Conservation (phyloP, 2,888 invertebrate genomes). For the Sarcophaga variegata region DNA sequence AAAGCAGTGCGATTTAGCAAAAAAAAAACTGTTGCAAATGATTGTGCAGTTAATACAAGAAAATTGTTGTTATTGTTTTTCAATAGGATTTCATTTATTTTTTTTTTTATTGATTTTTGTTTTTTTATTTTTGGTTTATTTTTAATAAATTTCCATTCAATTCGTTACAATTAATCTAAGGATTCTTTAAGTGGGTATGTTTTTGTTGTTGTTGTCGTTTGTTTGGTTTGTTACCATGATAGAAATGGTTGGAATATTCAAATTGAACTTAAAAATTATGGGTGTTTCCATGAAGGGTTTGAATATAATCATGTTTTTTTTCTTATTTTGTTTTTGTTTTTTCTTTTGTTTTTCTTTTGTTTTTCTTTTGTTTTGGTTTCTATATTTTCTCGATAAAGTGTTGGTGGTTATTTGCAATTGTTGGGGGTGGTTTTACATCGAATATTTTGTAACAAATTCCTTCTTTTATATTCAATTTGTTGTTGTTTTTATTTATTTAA, state of each 20-base stretch:
- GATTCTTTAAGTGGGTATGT: not conserved
- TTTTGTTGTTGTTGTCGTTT: not conserved
- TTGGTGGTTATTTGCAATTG: constrained; percentile 45
- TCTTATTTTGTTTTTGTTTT: not conserved
- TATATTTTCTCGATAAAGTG: constrained; percentile 28
- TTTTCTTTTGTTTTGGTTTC: not conserved
- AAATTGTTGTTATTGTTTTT: not conserved
- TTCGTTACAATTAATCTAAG: constrained; percentile 1
- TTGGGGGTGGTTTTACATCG: constrained; percentile 34
- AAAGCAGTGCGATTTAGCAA: too few species aligned
- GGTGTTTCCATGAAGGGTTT: constrained; percentile 30
- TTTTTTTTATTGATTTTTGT: not conserved
- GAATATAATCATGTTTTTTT: not conserved
- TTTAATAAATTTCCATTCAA: not conserved
- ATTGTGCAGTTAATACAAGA: too few species aligned
- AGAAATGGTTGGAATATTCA: not conserved
- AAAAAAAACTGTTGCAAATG: too few species aligned
- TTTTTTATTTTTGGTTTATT: not conserved
- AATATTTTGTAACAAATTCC: constrained; percentile 40
- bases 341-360: not conserved
- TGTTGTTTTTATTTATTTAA: not conserved
- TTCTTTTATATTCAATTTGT: not conserved
- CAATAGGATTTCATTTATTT: not conserved
- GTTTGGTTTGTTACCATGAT: not conserved
- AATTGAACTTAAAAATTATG: not conserved